These are phyloP conservation scores for Ceratina japonica DNA, from an alignment of 1,140 invertebrate genomes.

Conservation along the genomic window DNA sequence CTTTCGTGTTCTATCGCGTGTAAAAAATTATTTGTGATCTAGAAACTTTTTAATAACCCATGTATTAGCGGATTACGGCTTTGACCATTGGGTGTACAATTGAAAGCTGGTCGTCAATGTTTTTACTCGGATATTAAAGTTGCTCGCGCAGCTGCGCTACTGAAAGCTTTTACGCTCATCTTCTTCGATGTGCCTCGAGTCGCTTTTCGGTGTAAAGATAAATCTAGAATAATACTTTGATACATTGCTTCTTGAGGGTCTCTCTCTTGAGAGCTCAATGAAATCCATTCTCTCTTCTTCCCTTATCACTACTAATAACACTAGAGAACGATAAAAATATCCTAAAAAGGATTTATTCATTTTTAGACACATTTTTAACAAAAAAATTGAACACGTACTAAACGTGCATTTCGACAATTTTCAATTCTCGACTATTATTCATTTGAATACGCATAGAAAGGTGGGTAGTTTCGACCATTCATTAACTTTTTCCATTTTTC, in stretches of 20 bases:
- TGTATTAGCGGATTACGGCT: neutral
- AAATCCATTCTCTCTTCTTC: neutral
- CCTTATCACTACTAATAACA: too few species aligned
- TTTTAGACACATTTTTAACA: too few species aligned
- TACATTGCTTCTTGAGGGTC: too few species aligned
- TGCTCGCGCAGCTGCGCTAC: neutral
- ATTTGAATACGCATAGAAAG: too few species aligned
- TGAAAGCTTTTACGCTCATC: slow-evolving; percentile 31
- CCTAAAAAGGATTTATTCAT: too few species aligned
- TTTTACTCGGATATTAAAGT: slow-evolving; percentile 43
- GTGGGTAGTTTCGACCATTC: too few species aligned
- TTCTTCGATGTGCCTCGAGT: neutral
- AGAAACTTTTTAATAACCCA: neutral
- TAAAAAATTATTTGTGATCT: neutral
- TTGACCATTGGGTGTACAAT: slow-evolving; percentile 41
- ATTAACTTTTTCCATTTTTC: too few species aligned
- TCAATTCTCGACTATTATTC: too few species aligned
- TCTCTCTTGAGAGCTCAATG: neutral
- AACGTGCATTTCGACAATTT: too few species aligned
- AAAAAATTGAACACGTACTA: too few species aligned
- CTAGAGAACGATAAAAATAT: too few species aligned
- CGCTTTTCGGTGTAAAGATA: neutral
- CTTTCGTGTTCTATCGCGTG: neutral
- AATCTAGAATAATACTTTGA: too few species aligned
- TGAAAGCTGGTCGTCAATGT: slow-evolving; percentile 32